Evolutionary conservation across 1,140 invertebrate genomes (phyloP).

Genomic region (Dolichoris vasculosae): DNA sequence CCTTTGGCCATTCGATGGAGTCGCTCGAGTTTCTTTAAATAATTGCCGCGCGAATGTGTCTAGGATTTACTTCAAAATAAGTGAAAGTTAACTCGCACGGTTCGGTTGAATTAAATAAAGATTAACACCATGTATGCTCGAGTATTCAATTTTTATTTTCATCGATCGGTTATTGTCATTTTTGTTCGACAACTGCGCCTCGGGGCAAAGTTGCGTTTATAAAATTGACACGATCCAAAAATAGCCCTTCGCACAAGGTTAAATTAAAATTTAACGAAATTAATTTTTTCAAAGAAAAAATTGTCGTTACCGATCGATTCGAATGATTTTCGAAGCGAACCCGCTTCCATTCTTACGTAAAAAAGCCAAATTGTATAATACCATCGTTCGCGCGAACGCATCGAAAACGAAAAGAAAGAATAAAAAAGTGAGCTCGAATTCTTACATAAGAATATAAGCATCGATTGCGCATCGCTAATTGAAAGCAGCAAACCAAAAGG

Average conservation of each 20-base stretch:
- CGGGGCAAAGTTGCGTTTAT: too few relatives aligned
- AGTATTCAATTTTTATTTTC: neutral
- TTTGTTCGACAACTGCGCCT: neutral
- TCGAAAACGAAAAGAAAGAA: neutral
- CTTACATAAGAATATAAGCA: slow-evolving; percentile 5
- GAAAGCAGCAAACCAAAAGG: neutral
- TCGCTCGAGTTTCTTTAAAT: neutral
- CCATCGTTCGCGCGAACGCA: neutral
- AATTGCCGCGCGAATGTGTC: neutral
- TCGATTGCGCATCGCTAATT: neutral
- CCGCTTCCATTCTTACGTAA: neutral
- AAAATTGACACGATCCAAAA: too few relatives aligned
- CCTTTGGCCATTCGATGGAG: too few relatives aligned
- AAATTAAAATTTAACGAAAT: too few relatives aligned
- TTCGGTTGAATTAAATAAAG: neutral
- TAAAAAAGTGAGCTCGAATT: neutral
- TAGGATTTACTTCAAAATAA: neutral
- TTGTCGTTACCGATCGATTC: neutral
- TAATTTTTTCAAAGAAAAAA: too few relatives aligned
- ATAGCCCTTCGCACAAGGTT: too few relatives aligned
- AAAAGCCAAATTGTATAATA: neutral
- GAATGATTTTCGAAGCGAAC: neutral
- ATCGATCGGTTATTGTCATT: neutral
- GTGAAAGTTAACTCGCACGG: neutral
- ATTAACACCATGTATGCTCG: neutral